Conservation (phyloP, 1,140 invertebrate genomes). For the Mycetomoellerius zeteki region DNA sequence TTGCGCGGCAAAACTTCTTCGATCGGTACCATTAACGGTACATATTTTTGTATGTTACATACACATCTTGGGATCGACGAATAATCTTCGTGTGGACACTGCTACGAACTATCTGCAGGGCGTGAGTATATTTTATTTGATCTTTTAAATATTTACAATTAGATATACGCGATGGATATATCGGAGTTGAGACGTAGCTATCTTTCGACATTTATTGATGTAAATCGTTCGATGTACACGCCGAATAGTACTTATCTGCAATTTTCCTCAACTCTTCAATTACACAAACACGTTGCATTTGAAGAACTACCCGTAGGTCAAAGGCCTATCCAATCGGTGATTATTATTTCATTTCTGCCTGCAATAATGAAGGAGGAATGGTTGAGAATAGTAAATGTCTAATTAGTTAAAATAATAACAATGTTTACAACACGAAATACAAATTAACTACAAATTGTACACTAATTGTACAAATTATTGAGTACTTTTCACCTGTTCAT, state of each 20-base stretch:
- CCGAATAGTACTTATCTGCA: neutral
- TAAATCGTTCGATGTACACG: neutral
- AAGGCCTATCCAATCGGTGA: neutral
- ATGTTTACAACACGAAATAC: conserved; percentile 28
- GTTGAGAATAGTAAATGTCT: neutral
- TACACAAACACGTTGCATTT: conserved; percentile 29
- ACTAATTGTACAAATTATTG: conserved; percentile 12
- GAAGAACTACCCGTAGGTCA: neutral
- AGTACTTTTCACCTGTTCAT: neutral
- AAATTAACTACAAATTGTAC: neutral
- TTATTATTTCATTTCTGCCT: conserved; percentile 17
- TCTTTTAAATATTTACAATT: conserved; percentile 21
- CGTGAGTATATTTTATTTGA: conserved; percentile 78
- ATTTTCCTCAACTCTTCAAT: neutral
- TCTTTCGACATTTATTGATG: neutral
- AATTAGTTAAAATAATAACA: conserved; percentile 50
- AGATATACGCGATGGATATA: neutral
- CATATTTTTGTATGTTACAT: conserved; percentile 51
- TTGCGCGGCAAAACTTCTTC: neutral
- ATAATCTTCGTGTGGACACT: neutral
- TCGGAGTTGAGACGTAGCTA: neutral
- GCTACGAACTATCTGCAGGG: conserved; percentile 71
- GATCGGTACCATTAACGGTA: conserved; percentile 1
- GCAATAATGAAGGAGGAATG: conserved; percentile 4
- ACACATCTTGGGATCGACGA: conserved; percentile 1